Evolutionary conservation across 92 coral and sea anemone genomes (phyloP).

Genomic region (Blastomussa wellsi): DNA sequence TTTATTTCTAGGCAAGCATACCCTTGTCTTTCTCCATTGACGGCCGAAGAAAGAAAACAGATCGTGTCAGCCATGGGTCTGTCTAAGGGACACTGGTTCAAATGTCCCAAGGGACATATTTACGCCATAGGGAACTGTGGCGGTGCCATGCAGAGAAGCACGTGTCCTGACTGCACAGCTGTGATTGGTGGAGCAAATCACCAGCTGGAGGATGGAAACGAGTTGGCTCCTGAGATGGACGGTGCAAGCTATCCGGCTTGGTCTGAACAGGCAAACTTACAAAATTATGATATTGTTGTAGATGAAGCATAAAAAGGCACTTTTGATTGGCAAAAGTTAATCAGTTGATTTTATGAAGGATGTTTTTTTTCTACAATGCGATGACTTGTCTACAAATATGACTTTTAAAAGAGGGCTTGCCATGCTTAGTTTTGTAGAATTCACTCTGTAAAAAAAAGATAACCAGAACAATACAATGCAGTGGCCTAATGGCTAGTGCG

Average conservation of each 20-base stretch:
- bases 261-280: constrained; percentile 86
- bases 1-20: background rate
- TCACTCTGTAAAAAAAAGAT: no score
- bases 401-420: no score
- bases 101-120: constrained; percentile 74
- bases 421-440: no score
- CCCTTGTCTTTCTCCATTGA: constrained; percentile 34
- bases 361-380: no score
- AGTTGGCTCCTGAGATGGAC: constrained; percentile 82
- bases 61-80: constrained; percentile 75
- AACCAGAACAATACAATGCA: no score
- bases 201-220: constrained; percentile 58
- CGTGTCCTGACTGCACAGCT: constrained; percentile 75
- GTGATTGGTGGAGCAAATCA: constrained; percentile 77
- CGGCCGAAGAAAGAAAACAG: constrained; percentile 62
- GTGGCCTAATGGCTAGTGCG: no score
- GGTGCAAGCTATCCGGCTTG: constrained; percentile 79
- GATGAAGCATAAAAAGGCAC: constrained; percentile 11
- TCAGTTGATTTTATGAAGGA: background rate
- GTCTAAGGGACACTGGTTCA: constrained; percentile 81
- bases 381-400: no score
- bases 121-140: constrained; percentile 86
- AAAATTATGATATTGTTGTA: constrained; percentile 46
- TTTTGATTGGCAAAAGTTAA: background rate
- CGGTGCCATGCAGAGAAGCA: constrained; percentile 79